Evolutionary conservation across 2,888 invertebrate species (phyloP).

Genomic region (Zaprionus bogoriensis): DNA sequence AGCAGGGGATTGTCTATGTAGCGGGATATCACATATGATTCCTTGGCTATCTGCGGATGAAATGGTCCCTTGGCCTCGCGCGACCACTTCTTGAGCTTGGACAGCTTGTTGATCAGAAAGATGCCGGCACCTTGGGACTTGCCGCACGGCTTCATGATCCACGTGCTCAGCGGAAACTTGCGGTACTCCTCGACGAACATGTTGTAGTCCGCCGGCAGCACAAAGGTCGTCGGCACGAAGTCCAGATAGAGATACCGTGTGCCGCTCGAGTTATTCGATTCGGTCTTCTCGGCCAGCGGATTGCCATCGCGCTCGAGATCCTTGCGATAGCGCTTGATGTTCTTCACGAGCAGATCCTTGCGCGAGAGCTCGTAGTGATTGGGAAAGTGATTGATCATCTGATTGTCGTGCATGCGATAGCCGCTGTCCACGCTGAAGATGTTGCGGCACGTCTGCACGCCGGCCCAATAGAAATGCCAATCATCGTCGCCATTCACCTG

Average conservation of each 20-base stretch:
- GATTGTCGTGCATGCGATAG: conserved; percentile 95
- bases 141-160: conserved; percentile 99
- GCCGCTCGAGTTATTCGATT: conserved; percentile 84
- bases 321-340: conserved; percentile 95
- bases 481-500: conserved; percentile 93
- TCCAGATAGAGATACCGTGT: conserved; percentile 92
- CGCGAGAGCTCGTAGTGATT: conserved; percentile 97
- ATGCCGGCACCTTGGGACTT: conserved; percentile 96
- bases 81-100: conserved; percentile 95
- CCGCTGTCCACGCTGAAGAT: conserved; percentile 96
- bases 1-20: conserved; percentile 97
- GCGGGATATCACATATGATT: conserved; percentile 97
- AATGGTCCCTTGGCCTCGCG: conserved; percentile 93
- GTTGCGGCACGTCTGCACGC: conserved; percentile 93
- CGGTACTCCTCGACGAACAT: conserved; percentile 98
- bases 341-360: conserved; percentile 97
- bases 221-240: conserved; percentile 96
- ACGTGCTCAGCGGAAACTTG: conserved; percentile 95
- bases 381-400: conserved; percentile 97
- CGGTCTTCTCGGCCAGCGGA: conserved; percentile 90
- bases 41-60: conserved; percentile 92
- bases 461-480: conserved; percentile 98
- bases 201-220: conserved; percentile 97
- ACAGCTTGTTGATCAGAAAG: conserved; percentile 96
- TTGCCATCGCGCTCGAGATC: conserved; percentile 96